Conservation (phyloP, 2,888 invertebrate genomes). For the Argynnis bischoffii region DNA sequence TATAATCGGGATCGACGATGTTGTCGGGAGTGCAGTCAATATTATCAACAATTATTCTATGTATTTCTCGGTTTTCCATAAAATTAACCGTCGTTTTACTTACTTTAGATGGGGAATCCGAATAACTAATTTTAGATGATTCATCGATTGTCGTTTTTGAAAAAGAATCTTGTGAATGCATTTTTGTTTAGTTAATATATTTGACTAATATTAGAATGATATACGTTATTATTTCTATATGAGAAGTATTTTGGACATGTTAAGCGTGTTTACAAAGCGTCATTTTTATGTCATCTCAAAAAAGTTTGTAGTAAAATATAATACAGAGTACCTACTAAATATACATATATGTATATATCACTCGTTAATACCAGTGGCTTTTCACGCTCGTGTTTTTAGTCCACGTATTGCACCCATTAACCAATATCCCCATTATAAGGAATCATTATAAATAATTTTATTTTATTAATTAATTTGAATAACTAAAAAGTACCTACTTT, state of each 20-base stretch:
- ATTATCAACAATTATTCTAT: slow-evolving; percentile 52
- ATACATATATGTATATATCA: too few species aligned
- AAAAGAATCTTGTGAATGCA: slow-evolving; percentile 14
- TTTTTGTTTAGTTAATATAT: slow-evolving; percentile 13
- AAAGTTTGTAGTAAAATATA: neutral
- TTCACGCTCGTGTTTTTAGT: too few species aligned
- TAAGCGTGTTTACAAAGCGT: neutral
- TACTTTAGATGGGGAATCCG: slow-evolving; percentile 44
- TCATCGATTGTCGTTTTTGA: slow-evolving; percentile 26
- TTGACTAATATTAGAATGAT: neutral
- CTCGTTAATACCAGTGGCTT: too few species aligned
- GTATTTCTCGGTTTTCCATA: slow-evolving; percentile 59
- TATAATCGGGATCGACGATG: slow-evolving; percentile 54
- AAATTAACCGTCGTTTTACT: slow-evolving; percentile 51
- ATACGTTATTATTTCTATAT: too few species aligned
- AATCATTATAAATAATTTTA: too few species aligned
- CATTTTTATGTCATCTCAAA: slow-evolving; percentile 3
- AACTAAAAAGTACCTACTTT: too few species aligned
- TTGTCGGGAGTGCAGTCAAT: slow-evolving; percentile 66
- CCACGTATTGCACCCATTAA: too few species aligned
- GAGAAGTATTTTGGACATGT: too few species aligned
- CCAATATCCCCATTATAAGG: too few species aligned
- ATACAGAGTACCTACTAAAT: too few species aligned
- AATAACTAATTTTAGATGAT: slow-evolving; percentile 39
- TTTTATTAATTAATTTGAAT: too few species aligned